Evolutionary conservation across 64 coral and sea anemone species (phyloP), one percentile per base, ranked within the genome.

Genomic region (Stylophora pistillata): DNA sequence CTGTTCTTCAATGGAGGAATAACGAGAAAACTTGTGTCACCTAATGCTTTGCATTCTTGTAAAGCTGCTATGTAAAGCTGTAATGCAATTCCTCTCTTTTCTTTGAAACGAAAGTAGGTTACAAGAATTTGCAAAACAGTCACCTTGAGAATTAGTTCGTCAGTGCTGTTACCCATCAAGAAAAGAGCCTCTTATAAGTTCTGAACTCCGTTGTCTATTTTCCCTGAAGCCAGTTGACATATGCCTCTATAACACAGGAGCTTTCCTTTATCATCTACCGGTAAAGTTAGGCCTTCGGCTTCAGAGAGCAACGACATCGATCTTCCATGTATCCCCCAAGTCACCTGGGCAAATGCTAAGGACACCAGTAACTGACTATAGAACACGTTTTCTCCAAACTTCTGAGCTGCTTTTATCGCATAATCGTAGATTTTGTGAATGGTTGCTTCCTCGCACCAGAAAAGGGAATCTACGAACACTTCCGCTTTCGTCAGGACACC

Each of bases 401-500:
- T 1, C 41, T 17, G 41, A 47, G 74, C 74, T 76, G 32, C 15
- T 47, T 76, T 76, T 18, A 52, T 53, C 18, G 74, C 74, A 10
- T 15, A 52, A 76, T 76, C 74, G 74, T 76, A 76, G 1, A 76
- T 76, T 10, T 32, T 15, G 34, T 76, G 33, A 76, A 76, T 53
- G 34, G 11, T 53, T 20, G 14, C 18, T 53, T 5, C 33, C 11
- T 54, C 41, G 10, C 26, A 32, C 74, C 74, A 76, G 34, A 76
- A 76, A 37, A 76, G 27, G 33, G 74, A 76, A 47, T 76, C 74
- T n/a, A 76, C 17, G 53, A 76, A 76, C 14, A 76, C 9, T 23
- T 76, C 74, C 53, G 41, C 74, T 53, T 76, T 76, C 5, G 12
- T 18, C 47, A 86, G 73, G 23, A 86, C 85, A 30, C 73, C n/a